Evolutionary conservation across 2,888 invertebrate genomes (phyloP).

Genomic region (Drosophila setosimentum): DNA sequence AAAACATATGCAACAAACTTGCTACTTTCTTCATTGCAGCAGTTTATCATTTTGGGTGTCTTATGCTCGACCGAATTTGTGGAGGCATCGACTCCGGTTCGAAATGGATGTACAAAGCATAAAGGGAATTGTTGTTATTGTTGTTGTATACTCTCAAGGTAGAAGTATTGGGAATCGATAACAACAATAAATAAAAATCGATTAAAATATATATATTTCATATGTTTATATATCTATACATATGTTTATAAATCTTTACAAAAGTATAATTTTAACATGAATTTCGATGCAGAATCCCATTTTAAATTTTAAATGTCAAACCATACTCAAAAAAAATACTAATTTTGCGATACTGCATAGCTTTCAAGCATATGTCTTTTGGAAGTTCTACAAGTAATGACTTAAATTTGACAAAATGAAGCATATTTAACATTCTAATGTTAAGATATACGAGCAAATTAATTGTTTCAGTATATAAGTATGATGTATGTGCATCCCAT

Average conservation of each 20-base stretch:
- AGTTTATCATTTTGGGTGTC: conserved; percentile 26
- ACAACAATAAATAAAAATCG: too few species aligned
- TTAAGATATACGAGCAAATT: neutral
- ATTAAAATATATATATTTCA: too few species aligned
- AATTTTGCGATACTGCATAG: neutral
- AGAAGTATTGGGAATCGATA: too few species aligned
- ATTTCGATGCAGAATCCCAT: neutral
- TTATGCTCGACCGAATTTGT: conserved; percentile 29
- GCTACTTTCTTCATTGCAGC: conserved; percentile 26
- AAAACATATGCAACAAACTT: conserved; percentile 50
- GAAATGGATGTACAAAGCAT: conserved; percentile 38
- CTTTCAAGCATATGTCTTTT: neutral
- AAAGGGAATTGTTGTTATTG: conserved; percentile 8
- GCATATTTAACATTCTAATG: neutral
- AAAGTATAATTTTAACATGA: neutral
- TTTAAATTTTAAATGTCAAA: neutral
- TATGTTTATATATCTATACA: neutral
- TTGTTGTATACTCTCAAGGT: neutral
- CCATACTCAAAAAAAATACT: too few species aligned
- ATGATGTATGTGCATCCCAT: neutral
- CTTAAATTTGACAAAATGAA: neutral
- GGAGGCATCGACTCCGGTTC: conserved; percentile 8
- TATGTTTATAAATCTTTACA: too few species aligned
- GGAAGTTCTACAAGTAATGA: neutral
- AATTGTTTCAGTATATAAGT: neutral